Conservation (phyloP, 1,140 invertebrate species). For the Drosophila pseudoananassae region DNA sequence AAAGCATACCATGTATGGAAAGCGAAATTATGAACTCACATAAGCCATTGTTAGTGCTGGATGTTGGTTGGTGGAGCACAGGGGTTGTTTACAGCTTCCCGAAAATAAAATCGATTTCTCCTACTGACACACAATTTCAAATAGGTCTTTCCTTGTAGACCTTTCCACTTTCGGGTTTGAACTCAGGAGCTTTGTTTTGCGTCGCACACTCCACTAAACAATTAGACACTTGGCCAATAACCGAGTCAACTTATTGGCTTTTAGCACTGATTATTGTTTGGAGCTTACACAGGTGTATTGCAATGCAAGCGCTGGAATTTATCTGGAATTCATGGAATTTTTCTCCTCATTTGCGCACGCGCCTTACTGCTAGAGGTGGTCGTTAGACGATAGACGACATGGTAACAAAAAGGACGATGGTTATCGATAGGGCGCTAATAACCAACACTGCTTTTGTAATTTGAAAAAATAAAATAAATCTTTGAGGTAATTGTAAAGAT, state of each 20-base stretch:
- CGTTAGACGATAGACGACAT: not conserved
- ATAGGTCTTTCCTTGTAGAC: not conserved
- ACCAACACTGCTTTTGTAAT: too few species aligned
- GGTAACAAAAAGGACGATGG: too few species aligned
- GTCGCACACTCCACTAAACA: not conserved
- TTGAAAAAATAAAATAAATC: too few species aligned
- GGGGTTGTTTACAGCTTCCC: conserved; percentile 2
- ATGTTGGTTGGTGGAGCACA: not conserved
- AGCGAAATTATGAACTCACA: conserved; percentile 33
- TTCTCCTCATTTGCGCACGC: not conserved
- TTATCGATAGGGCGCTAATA: not conserved
- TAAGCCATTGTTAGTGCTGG: conserved; percentile 25
- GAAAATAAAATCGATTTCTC: conserved; percentile 18
- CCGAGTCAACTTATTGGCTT: not conserved
- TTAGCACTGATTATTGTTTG: not conserved
- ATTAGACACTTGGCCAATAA: not conserved
- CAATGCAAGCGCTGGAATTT: not conserved
- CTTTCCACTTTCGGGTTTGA: not conserved
- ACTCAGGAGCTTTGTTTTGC: not conserved
- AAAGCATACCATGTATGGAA: too few species aligned
- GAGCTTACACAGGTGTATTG: not conserved
- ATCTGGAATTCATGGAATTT: not conserved
- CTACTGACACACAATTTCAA: not conserved
- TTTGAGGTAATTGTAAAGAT: too few species aligned
- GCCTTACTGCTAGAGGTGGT: not conserved